phyloP scores from a whole-genome alignment of 2,888 invertebrate genomes.

The Spodoptera exigua region DNA sequence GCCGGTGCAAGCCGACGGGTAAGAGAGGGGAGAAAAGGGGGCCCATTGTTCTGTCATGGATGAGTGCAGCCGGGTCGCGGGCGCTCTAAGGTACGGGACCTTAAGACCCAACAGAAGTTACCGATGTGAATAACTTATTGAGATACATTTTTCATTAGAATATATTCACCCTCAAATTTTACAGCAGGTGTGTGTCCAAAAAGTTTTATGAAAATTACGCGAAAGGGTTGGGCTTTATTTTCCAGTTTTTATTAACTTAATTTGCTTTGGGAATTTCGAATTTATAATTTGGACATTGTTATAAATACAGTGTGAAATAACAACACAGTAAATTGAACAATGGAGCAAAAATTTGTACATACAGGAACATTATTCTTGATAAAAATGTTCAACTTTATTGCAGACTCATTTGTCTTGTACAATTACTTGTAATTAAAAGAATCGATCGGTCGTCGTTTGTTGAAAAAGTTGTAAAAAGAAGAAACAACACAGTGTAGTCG shows the following conservation, averaged over 20 bases:
- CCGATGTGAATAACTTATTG: slow-evolving; percentile 59
- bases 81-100: slow-evolving; percentile 41
- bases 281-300: neutral
- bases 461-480: slow-evolving; percentile 17
- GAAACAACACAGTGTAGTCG: slow-evolving; percentile 35
- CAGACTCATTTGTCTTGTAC: slow-evolving; percentile 9
- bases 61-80: slow-evolving; percentile 68
- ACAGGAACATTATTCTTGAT: neutral
- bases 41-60: slow-evolving; percentile 71
- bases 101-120: slow-evolving; percentile 55
- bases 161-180: slow-evolving; percentile 37
- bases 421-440: slow-evolving; percentile 34
- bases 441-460: slow-evolving; percentile 9
- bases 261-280: slow-evolving; percentile 4
- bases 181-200: slow-evolving; percentile 25
- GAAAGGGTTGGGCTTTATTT: slow-evolving; percentile 30
- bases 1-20: slow-evolving; percentile 53
- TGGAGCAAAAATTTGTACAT: too few species aligned
- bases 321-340: too few species aligned
- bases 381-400: slow-evolving; percentile 5
- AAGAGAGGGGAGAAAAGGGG: slow-evolving; percentile 15
- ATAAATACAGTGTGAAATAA: too few species aligned
- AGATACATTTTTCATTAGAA: slow-evolving; percentile 35
- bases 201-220: slow-evolving; percentile 18
- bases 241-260: slow-evolving; percentile 14